Base-by-base conservation (phyloP, 2,797 vertebrate species). In the Dendrocincla tyrannina region DNA sequence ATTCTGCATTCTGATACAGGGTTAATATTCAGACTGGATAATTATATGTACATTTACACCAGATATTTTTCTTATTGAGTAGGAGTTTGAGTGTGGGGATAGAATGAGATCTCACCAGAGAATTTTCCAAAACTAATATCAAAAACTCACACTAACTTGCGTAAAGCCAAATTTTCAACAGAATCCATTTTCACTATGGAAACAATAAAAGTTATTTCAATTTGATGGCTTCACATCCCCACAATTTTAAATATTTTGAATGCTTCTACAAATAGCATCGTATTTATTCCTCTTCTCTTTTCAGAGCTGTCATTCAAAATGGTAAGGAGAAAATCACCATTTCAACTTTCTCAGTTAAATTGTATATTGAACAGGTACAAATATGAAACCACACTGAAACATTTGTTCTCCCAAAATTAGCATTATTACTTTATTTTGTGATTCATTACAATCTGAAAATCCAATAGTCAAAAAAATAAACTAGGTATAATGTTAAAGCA, bases 361-460 rank as follows among this genome's bases (percentile, higher is more conserved):
- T 75, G 28, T 53, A 30, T 42, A 55, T 37, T 76, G 49, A 70
- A 41, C 16, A 85, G 37, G 35, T 58, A 73, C 17, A 89, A 84
- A 81, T 33, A 95, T 27, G 56, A 13, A 96, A 58, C n/a, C 46
- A 94, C 68, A 67, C 77, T 73, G 47, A 77, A 88, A 82, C 39
- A 39, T 68, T 76, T 88, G 55, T 91, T 97, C 94, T 97, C 90
- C 92, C 86, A 86, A 93, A 97, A 98, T 97, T 94, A 98, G 95
- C 94, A 89, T 85, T 85, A 92, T 98, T 97, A 75, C 96, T 98
- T 98, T 97, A 98, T 98, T 98, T 96, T 96, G 92, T 97, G 97
- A 97, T 96, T 96, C 86, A 95, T 94, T 97, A 97, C 97, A 98
- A 94, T 97, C 97, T 96, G 92, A 77, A 96, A 97, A 97, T 95